Evolutionary conservation across 2,888 invertebrate genomes (phyloP), one percentile per base, ranked within the genome.

Genomic region (Drosophila paramelanica): DNA sequence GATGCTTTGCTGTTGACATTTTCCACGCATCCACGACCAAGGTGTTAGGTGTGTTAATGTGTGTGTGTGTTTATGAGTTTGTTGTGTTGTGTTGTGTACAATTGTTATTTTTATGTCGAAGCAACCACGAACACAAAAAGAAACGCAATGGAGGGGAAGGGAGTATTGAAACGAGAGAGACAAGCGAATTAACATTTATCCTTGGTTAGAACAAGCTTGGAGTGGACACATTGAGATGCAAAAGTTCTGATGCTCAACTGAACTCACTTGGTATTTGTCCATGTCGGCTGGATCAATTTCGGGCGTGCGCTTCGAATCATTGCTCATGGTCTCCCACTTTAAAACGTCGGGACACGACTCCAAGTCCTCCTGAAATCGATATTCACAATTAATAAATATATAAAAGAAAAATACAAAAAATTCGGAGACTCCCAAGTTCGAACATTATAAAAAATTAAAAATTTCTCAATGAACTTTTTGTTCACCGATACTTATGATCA

Each of bases 271-370:
- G 90, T 96, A 96, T 90, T 96, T 95, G 81, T 96, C 97, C 91
- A 97, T 93, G 89, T 97, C 97, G 93, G 95, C 95, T 82, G 95
- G 96, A 90, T 97, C 97, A 83, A 96, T 95, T 88, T 96, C 96
- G 11, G 96, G 95, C 51, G 95, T 95, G 77, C 95, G 94, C 88
- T 95, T 94, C 10, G 95, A 94, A 90, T 95, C 95, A 67, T 94
- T 93, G 73, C 91, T 91, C 83, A 94, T 94, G 61, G 94, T 94
- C 81, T 95, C 93, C 96, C 96, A 96, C 91, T 95, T 95, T 61
- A 90, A 73, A 25, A 89, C 87, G 47, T 91, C 91, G 43, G 90
- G 88, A 74, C 86, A 86, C 39, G 90, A 88, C 70, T 91, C 90
- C 67, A 89, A 65, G 52, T 92, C 91, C 80, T 91, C 91, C 89